Base-by-base conservation (phyloP, 2,113 vertebrate species). In the Pomatorhinus ruficollis region DNA sequence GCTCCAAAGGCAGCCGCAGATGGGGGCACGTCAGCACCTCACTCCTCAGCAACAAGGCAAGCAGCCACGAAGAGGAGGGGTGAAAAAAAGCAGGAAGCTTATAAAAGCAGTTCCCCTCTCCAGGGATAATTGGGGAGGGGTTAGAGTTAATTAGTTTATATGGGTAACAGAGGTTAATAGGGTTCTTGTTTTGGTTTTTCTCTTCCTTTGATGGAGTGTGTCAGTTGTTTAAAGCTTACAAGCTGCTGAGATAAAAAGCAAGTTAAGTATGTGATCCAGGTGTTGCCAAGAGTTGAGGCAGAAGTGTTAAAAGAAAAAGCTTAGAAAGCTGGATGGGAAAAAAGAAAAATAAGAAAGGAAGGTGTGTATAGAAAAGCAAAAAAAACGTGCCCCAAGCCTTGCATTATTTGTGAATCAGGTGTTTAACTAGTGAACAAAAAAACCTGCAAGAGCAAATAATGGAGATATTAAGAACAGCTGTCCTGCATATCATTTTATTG, bases 181-280 rank as follows among this genome's bases (percentile, higher is more conserved):
- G 54, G 80, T 96, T 87, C 89, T 97, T 95, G 86, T 96, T 97
- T 95, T 68, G 83, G 33, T 94, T 97, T 94, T 92, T 89, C 81
- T 77, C 68, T 89, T 83, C 61, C 69, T 90, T 88, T 90, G 93
- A 93, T 89, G 93, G 92, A 97, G 89, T 56, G 83, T 96, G 94
- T 91, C 89, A 87, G 89, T 92, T 90, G 65, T 95, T 96, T 91
- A 80, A 97, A 93, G 95, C 94, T 96, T 96, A 97, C 95, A 93
- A 89, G 91, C 77, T 83, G 96, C 90, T 95, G 95, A 98, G 94
- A 97, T 96, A 87, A 93, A 97, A 91, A 63, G 52, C 30, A 88
- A 96, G 97, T 97, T 92, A 96, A 97, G 77, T 87, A 93, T 89
- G 87, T 84, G 72, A 91, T 94, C 90, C 87, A 87, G 90, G 95